phyloP scores from a whole-genome alignment of 2,888 invertebrate genomes.

The Heteropelma amictum region DNA sequence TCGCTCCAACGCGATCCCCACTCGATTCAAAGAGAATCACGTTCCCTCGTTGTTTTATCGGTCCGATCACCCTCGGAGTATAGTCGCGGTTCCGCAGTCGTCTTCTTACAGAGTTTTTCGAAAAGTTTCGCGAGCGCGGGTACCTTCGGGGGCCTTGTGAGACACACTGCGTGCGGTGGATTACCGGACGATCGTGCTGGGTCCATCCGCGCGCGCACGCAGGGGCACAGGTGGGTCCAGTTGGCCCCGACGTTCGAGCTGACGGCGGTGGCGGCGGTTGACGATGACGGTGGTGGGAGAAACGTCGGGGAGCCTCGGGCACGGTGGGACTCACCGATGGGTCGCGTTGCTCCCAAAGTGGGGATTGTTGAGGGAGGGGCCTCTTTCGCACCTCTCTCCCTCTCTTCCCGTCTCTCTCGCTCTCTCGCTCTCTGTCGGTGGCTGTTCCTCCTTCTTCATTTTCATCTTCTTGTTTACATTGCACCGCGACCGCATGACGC shows the following conservation, averaged over 20 bases:
- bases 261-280: conserved; percentile 41
- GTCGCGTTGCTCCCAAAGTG: conserved; percentile 54
- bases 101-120: conserved; percentile 9
- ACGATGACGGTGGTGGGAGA: conserved; percentile 57
- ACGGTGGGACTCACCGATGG: conserved; percentile 55
- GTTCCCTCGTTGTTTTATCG: no score
- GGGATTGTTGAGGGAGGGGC: conserved; percentile 68
- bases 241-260: conserved; percentile 51
- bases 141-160: conserved; percentile 67
- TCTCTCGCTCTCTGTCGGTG: neutral
- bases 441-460: neutral
- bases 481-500: no score
- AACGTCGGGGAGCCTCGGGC: conserved; percentile 34
- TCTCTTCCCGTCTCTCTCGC: neutral
- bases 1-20: neutral
- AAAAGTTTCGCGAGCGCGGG: conserved; percentile 61
- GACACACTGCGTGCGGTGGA: conserved; percentile 65
- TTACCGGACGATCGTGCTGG: conserved; percentile 70
- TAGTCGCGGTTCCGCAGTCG: neutral
- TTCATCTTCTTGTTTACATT: neutral
- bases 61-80: neutral
- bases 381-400: conserved; percentile 55
- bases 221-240: conserved; percentile 70
- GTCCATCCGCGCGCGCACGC: conserved; percentile 64
- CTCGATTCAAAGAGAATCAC: neutral